These are phyloP conservation scores for Acrocephalus kingi DNA, from an alignment of 2,113 vertebrate species.

Conservation along the genomic window DNA sequence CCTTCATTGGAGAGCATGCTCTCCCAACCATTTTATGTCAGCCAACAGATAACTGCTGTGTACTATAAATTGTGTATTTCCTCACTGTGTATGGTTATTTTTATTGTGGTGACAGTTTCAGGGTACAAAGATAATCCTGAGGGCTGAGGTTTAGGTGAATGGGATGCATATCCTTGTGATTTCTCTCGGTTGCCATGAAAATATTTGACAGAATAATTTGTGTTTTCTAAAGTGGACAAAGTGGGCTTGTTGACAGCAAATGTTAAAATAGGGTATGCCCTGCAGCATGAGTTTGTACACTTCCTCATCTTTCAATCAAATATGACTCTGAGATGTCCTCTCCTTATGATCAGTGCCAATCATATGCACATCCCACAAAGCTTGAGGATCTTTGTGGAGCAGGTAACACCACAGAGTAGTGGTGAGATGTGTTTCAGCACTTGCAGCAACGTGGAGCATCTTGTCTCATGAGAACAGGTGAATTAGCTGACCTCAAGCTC, in stretches of 20 bases:
- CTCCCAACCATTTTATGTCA: neutral
- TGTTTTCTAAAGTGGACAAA: neutral
- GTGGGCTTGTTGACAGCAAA: neutral
- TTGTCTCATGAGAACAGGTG: rapidly evolving
- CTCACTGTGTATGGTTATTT: neutral
- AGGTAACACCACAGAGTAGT: rapidly evolving
- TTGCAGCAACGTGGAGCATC: neutral
- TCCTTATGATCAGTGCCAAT: neutral
- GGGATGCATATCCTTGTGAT: neutral
- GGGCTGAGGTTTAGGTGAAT: neutral
- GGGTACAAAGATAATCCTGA: neutral
- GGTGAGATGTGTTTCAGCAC: neutral
- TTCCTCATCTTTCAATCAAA: neutral
- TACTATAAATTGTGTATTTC: neutral
- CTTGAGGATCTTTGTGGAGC: neutral
- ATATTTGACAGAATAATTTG: neutral
- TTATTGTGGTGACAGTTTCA: neutral
- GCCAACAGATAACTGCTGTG: neutral
- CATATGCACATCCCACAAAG: neutral
- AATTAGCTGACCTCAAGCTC: neutral
- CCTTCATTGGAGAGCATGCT: rapidly evolving
- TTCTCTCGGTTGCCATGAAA: neutral
- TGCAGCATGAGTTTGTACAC: neutral
- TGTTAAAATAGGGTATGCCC: neutral
- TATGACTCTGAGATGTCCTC: neutral